Percentiles rank a stretch among this genome's conserved stretches.
These are phyloP conservation scores for Sinodicranocentrus sp. DNA, from an alignment of 2,888 invertebrate species.

Conservation along the genomic window DNA sequence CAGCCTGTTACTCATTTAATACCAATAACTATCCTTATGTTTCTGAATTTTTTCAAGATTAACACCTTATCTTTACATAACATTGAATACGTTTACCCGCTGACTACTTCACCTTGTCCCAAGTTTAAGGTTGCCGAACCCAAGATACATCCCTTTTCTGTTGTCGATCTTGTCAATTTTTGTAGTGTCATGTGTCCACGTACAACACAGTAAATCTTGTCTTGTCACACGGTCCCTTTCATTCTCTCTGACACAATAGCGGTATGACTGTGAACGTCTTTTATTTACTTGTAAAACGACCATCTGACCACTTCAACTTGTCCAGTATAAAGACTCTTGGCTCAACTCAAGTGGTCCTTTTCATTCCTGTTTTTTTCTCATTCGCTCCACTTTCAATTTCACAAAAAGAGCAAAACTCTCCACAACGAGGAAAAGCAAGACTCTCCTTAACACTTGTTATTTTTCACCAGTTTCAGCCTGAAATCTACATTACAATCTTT, in stretches of 20 bases:
- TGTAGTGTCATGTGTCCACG: background rate
- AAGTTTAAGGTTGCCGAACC: constrained; percentile 19
- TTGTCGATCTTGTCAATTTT: background rate
- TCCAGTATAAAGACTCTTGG: constrained; percentile 20
- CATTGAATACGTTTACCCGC: no score
- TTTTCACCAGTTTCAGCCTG: constrained; percentile 13
- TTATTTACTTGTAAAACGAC: background rate
- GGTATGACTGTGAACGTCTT: background rate
- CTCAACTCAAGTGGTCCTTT: constrained; percentile 26
- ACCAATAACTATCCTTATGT: no score
- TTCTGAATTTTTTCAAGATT: no score
- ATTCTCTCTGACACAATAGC: background rate
- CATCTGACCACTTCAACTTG: constrained; percentile 55
- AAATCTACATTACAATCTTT: constrained; percentile 44
- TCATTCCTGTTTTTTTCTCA: constrained; percentile 12
- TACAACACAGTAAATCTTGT: background rate
- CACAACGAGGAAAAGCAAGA: background rate
- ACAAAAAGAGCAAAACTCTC: constrained; percentile 23
- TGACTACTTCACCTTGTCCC: background rate
- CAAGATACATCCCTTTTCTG: background rate
- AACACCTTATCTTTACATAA: no score
- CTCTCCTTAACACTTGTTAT: constrained; percentile 32
- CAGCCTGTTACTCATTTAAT: no score
- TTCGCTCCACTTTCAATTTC: constrained; percentile 51
- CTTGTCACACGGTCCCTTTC: constrained; percentile 10